Percentiles rank a stretch among this genome's conserved stretches.
Conservation (phyloP, 2,888 invertebrate species). For the Heliconius ethilla region DNA sequence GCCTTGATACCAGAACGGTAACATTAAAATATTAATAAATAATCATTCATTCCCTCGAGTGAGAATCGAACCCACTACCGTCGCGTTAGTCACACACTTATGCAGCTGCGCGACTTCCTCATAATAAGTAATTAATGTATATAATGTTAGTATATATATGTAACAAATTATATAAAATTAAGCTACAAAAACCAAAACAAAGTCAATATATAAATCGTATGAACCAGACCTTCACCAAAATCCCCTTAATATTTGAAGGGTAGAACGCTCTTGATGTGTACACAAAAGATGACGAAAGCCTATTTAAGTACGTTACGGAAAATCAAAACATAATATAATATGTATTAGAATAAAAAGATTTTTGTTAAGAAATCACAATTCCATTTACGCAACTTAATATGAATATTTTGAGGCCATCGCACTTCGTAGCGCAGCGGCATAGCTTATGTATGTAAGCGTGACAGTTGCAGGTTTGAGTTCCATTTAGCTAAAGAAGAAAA, state of each 20-base stretch:
- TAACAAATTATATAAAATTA: background rate
- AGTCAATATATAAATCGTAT: background rate
- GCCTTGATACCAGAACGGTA: too few relatives aligned
- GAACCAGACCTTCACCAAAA: conserved; percentile 10
- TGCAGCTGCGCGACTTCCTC: too few relatives aligned
- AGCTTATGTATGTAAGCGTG: too few relatives aligned
- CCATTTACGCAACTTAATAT: conserved; percentile 10
- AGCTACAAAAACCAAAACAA: background rate
- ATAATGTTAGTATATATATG: background rate
- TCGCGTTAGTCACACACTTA: too few relatives aligned
- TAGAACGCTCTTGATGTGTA: conserved; percentile 6
- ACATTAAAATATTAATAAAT: too few relatives aligned
- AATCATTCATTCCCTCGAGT: too few relatives aligned
- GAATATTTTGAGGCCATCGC: too few relatives aligned
- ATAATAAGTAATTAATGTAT: background rate
- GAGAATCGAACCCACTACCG: too few relatives aligned
- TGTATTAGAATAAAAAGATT: conserved; percentile 14
- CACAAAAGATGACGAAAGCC: conserved; percentile 13
- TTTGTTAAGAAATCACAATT: conserved; percentile 17
- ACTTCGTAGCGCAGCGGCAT: too few relatives aligned
- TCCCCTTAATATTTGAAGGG: conserved; percentile 17
- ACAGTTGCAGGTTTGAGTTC: too few relatives aligned
- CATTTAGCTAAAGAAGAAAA: too few relatives aligned
- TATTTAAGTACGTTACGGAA: conserved; percentile 26
- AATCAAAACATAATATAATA: conserved; percentile 22